Percentiles rank a stretch among this genome's conserved stretches.
Evolutionary conservation across 2,113 vertebrate species (phyloP).

Genomic region (Pseudolaguvia tuberculata): DNA sequence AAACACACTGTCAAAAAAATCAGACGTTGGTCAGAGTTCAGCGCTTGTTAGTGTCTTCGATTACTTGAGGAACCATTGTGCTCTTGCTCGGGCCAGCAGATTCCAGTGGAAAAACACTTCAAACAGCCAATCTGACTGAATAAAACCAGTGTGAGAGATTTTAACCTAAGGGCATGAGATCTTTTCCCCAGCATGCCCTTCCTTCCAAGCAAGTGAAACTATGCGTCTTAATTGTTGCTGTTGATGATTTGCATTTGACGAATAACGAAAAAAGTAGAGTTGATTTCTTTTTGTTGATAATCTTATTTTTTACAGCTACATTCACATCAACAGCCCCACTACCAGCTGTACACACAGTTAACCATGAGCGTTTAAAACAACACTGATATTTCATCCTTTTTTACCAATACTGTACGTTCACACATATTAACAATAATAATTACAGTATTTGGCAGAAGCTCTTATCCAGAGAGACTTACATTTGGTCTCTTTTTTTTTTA

Average conservation of each 20-base stretch:
- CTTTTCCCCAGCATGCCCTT: not conserved
- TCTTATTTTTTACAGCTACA: not conserved
- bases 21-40: constrained; percentile 38
- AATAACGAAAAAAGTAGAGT: not conserved
- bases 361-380: not conserved
- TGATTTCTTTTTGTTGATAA: not conserved
- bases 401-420: not conserved
- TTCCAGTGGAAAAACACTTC: constrained; percentile 4
- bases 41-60: constrained; percentile 41
- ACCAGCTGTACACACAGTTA: not conserved
- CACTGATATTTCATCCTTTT: not conserved
- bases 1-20: constrained; percentile 44
- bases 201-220: constrained; percentile 28
- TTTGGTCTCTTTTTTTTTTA: too few relatives aligned
- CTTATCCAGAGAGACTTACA: too few relatives aligned
- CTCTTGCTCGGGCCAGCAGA: not conserved
- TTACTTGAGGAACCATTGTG: constrained; percentile 5
- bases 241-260: not conserved
- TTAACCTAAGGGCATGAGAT: not conserved
- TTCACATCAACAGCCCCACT: not conserved
- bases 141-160: constrained; percentile 5
- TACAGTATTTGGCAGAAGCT: too few relatives aligned
- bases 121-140: constrained; percentile 2
- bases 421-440: too few relatives aligned
- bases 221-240: constrained; percentile 30